These are phyloP conservation scores for Eremobia ochroleuca DNA, from an alignment of 2,888 invertebrate species.

Conservation along the genomic window DNA sequence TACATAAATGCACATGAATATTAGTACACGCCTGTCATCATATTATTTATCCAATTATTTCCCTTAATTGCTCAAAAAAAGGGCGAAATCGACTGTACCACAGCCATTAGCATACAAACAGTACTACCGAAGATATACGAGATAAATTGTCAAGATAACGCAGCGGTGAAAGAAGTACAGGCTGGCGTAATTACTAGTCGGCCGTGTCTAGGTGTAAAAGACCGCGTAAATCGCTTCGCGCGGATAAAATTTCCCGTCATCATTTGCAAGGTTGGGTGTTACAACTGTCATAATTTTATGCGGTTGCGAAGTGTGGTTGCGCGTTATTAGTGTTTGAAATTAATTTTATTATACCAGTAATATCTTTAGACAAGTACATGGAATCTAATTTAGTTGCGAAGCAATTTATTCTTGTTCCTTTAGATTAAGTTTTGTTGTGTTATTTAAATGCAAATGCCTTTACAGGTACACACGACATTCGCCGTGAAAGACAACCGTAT, in stretches of 20 bases:
- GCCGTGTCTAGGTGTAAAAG: constrained; percentile 74
- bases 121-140: constrained; percentile 82
- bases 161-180: constrained; percentile 83
- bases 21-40: constrained; percentile 52
- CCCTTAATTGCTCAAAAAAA: constrained; percentile 65
- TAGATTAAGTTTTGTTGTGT: constrained; percentile 32
- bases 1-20: constrained; percentile 37
- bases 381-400: constrained; percentile 43
- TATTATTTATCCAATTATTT: constrained; percentile 59
- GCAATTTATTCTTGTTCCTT: constrained; percentile 48
- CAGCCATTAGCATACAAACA: constrained; percentile 87
- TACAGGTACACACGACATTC: no score
- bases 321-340: constrained; percentile 58
- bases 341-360: constrained; percentile 65
- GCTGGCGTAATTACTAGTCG: constrained; percentile 81
- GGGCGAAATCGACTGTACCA: constrained; percentile 69
- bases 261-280: constrained; percentile 61
- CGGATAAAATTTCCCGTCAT: constrained; percentile 60
- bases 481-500: not conserved
- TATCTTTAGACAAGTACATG: constrained; percentile 49
- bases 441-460: constrained; percentile 25
- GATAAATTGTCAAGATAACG: constrained; percentile 87
- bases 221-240: constrained; percentile 65
- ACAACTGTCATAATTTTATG: constrained; percentile 68
- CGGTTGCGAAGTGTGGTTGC: constrained; percentile 59